These are phyloP conservation scores for Sminthurinus signatus DNA, from an alignment of 1,140 invertebrate genomes.

Conservation along the genomic window DNA sequence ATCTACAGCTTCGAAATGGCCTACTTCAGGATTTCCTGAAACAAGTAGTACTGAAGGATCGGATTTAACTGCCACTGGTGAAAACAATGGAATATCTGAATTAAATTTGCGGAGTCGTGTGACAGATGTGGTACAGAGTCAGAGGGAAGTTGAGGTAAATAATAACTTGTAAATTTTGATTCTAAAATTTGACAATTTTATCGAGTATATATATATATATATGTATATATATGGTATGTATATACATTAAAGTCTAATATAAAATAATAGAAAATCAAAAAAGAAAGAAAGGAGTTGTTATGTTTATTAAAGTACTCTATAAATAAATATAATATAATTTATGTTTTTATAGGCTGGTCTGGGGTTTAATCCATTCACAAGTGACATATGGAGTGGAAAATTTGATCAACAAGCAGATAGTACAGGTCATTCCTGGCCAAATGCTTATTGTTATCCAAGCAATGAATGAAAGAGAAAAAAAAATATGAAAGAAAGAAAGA, in stretches of 20 bases:
- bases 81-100: too few relatives aligned
- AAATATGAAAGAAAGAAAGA: too few relatives aligned
- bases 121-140: constrained; percentile 28
- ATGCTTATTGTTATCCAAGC: neutral
- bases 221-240: too few relatives aligned
- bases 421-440: neutral
- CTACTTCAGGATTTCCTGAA: constrained; percentile 7
- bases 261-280: too few relatives aligned
- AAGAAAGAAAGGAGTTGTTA: neutral
- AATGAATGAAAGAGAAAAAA: constrained; percentile 1
- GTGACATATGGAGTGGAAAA: constrained; percentile 28
- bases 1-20: constrained; percentile 7
- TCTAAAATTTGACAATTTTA: too few relatives aligned
- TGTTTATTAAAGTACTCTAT: neutral
- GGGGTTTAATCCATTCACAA: constrained; percentile 40
- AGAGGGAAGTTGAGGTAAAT: constrained; percentile 41
- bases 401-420: constrained; percentile 9
- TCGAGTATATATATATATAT: too few relatives aligned
- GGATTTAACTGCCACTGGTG: too few relatives aligned
- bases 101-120: neutral
- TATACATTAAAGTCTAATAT: too few relatives aligned
- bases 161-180: too few relatives aligned
- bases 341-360: constrained; percentile 40
- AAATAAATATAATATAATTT: constrained; percentile 3
- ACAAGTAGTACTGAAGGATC: constrained; percentile 5